These are phyloP conservation scores for Macrocentrus cingulum DNA, from an alignment of 1,140 invertebrate genomes.

Conservation along the genomic window DNA sequence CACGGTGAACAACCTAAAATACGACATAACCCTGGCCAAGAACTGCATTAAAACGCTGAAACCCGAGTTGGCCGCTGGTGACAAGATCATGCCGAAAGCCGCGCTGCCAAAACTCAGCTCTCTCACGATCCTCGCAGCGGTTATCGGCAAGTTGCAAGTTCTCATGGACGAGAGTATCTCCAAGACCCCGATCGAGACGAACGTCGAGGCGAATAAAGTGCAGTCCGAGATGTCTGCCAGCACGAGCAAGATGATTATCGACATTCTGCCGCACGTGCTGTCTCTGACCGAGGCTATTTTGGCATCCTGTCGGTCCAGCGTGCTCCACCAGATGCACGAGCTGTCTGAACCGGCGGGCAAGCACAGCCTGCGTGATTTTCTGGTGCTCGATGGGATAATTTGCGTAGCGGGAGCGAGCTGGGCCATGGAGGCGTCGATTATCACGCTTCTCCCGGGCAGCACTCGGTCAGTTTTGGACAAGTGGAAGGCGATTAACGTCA, in stretches of 20 bases:
- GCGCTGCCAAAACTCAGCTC: constrained; percentile 68
- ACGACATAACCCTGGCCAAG: constrained; percentile 72
- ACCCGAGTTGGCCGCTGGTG: constrained; percentile 53
- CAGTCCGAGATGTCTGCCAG: constrained; percentile 39
- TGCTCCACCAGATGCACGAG: constrained; percentile 62
- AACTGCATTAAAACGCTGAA: constrained; percentile 68
- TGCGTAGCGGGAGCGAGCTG: constrained; percentile 64
- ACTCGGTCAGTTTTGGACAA: constrained; percentile 66
- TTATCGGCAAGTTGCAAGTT: constrained; percentile 72
- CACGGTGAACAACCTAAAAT: constrained; percentile 67
- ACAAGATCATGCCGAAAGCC: constrained; percentile 57
- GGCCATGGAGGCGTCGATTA: constrained; percentile 61
- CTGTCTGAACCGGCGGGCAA: constrained; percentile 55
- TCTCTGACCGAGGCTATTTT: constrained; percentile 65
- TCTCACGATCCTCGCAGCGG: constrained; percentile 67
- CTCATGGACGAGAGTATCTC: constrained; percentile 61
- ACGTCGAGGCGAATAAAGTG: constrained; percentile 39
- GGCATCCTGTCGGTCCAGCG: constrained; percentile 56
- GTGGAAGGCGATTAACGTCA: constrained; percentile 63
- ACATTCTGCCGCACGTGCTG: constrained; percentile 66
- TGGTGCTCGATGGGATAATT: constrained; percentile 63
- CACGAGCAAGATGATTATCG: constrained; percentile 56
- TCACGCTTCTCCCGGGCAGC: constrained; percentile 61
- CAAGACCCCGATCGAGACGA: constrained; percentile 37
- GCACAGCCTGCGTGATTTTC: constrained; percentile 58